phyloP scores from a whole-genome alignment of 1,140 invertebrate species.

The Schlechtendalia chinensis region DNA sequence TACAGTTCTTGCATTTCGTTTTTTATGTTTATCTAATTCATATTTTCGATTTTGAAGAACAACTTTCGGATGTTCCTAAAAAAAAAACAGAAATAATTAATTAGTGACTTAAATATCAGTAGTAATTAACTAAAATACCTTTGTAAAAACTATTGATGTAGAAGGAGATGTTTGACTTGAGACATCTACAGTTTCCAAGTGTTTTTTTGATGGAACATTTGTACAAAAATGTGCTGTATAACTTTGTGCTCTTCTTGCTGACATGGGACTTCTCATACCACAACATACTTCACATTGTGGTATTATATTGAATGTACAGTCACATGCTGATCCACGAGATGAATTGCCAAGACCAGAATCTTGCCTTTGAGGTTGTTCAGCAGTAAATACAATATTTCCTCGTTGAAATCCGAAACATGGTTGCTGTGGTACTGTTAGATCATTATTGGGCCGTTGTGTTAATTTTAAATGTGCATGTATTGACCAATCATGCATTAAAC shows the following conservation, averaged over 20 bases:
- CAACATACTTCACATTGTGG: slow-evolving; percentile 51
- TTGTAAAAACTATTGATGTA: slow-evolving; percentile 13
- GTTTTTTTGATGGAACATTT: slow-evolving; percentile 56
- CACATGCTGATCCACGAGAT: slow-evolving; percentile 59
- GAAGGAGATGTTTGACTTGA: slow-evolving; percentile 42
- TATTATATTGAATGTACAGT: slow-evolving; percentile 66
- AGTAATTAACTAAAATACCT: slow-evolving; percentile 15
- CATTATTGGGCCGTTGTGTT: slow-evolving; percentile 8
- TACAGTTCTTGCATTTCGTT: slow-evolving; percentile 65
- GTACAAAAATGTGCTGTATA: slow-evolving; percentile 58
- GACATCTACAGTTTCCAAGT: slow-evolving; percentile 52
- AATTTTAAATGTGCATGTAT: slow-evolving; percentile 30
- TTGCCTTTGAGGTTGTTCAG: slow-evolving; percentile 53
- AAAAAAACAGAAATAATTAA: background rate
- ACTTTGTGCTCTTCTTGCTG: slow-evolving; percentile 54
- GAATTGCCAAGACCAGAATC: slow-evolving; percentile 28
- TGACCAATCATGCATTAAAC: slow-evolving; percentile 25
- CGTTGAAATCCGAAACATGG: slow-evolving; percentile 58
- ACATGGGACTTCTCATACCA: slow-evolving; percentile 52
- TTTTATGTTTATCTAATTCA: slow-evolving; percentile 51
- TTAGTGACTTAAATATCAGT: background rate
- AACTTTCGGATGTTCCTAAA: slow-evolving; percentile 11
- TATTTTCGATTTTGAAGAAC: slow-evolving; percentile 7
- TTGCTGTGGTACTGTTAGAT: slow-evolving; percentile 2
- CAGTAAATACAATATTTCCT: slow-evolving; percentile 62